Evolutionary conservation across 2,797 vertebrate species (phyloP), one percentile per base, ranked within the genome.

Genomic region (Cossypha niveicapilla): DNA sequence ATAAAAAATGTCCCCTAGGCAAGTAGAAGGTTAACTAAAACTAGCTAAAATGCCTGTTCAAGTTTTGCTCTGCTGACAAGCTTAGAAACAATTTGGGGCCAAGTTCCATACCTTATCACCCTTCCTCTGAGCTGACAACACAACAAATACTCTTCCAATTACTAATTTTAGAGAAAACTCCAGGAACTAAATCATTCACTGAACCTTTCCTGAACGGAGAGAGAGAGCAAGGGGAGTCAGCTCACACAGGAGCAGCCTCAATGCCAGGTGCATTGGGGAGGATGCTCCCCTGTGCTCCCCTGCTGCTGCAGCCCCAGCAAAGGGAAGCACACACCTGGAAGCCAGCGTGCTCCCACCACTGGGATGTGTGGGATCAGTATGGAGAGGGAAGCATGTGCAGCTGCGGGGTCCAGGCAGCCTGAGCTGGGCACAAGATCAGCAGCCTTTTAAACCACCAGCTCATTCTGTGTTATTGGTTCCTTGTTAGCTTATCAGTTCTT

Each of bases 321-420:
- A 24, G 41, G 23, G 39, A 16, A 58, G 54, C 60, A 10, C 8
- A 1, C 41, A 0, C 2, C 3, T 12, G 53, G 67, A 32, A 79
- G 72, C 67, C 47, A 42, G 2, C 0, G 0, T 1, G 3, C 13
- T 58, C 39, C 35, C 16, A 0, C 8, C 47, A 2, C 24, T n/a
- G 56, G 41, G 19, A 4, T 58, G 35, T 11, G 19, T 3, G 13
- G 42, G n/a, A 15, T 3, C 7, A 1, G 1, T 2, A n/a, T 1
- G 8, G 24, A 22, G 11, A 10, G 24, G 17, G 34, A 70, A 57
- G n/a, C 23, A 56, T 0, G 0, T 18, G 25, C 22, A 53, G 39
- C 75, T 70, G 32, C 13, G 22, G 21, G 7, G 4, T 30, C 51
- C 4, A 4, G n/a, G 39, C 71, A 50, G n/a, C 44, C 9, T 34